Conservation (phyloP, 2,797 vertebrate species). For the Coendou prehensilis region DNA sequence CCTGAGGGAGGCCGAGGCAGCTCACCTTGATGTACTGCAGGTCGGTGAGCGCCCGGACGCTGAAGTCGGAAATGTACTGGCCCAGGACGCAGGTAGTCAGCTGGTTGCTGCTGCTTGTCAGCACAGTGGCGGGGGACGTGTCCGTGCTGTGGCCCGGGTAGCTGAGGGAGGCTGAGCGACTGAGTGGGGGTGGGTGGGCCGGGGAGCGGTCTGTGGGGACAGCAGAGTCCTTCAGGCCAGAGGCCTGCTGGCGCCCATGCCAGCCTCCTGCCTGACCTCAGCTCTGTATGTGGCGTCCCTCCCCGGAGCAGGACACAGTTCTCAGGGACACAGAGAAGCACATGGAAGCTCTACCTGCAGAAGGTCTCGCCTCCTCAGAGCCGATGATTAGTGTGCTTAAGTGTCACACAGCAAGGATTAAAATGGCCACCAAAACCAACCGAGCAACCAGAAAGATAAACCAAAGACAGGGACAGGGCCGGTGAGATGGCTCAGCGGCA, state of each 20-base stretch:
- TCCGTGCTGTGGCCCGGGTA: constrained; percentile 90
- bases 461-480: neutral
- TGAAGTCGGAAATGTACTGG: constrained; percentile 96
- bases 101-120: constrained; percentile 92
- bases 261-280: neutral
- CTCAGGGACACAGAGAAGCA: neutral
- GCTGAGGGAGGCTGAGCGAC: constrained; percentile 94
- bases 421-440: neutral
- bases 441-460: neutral
- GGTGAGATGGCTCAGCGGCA: too few species aligned
- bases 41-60: constrained; percentile 94
- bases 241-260: neutral
- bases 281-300: neutral
- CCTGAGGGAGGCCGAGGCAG: fast-evolving
- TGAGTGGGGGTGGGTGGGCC: constrained; percentile 92
- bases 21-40: constrained; percentile 96
- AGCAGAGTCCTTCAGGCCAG: neutral
- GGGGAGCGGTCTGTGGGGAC: constrained; percentile 93
- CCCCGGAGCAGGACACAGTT: neutral
- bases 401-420: neutral
- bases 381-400: constrained; percentile 5
- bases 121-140: constrained; percentile 75
- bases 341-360: neutral
- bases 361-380: neutral
- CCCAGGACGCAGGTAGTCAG: constrained; percentile 88